Evolutionary conservation across 2,888 invertebrate species (phyloP), one percentile per base, ranked within the genome.

Genomic region (Lydus trimaculatus): DNA sequence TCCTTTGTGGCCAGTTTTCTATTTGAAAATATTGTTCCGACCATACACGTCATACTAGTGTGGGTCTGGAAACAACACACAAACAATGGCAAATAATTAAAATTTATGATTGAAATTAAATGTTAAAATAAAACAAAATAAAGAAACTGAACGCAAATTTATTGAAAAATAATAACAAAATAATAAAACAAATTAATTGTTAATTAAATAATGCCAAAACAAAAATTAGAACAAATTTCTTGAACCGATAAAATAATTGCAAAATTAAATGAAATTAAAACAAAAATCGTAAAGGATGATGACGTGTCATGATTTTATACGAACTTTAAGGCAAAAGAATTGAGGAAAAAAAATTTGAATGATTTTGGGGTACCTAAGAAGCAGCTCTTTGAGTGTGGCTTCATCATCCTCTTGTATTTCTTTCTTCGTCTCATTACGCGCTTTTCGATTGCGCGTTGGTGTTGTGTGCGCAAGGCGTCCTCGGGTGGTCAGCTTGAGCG

Each of bases 331-430:
- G 31, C 33, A 31, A 61, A 11, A 61, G 15, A 61, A 20, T 8
- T 31, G 1, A 5, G 11, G 11, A 33, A n/a, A 23, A 17, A 39
- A 6, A 28, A 28, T 28, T 28, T n/a, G n/a, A n/a, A n/a, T n/a
- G n/a, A 4, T 28, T 28, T 31, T 20, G 2, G 31, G 76, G 75
- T 87, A 89, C 95, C 95, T 95, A 92, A 95, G 92, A 89, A 95
- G 94, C 90, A 95, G 91, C 92, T 95, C 94, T 91, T 94, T 94
- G 89, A 95, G 92, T 90, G 94, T 95, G 87, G 94, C 93, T 90
- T 95, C 95, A 91, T 95, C 95, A 85, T 90, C 90, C 73, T 80
- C 81, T 86, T 88, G 88, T 87, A 88, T 86, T 89, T 94, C 94
- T 89, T 92, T 91, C 90, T 91, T 89, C 91, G 91, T 90, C 90